Evolutionary conservation across 2,888 invertebrate genomes (phyloP).

Genomic region (Lasioglossum oenotherae): DNA sequence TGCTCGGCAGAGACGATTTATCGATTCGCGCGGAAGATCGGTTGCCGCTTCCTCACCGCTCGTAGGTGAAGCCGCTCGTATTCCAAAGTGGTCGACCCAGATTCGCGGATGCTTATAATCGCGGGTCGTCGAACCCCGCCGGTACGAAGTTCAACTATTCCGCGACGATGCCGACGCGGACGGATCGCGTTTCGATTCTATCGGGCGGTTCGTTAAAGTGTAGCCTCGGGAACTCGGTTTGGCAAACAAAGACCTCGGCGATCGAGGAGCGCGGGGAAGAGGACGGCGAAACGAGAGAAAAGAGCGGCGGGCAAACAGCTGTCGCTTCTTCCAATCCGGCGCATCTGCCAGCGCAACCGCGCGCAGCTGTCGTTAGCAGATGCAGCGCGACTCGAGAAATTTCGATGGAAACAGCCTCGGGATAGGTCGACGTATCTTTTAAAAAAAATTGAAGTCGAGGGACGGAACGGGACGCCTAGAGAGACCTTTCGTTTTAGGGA

Average conservation of each 20-base stretch:
- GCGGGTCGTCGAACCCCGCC: slow-evolving; percentile 39
- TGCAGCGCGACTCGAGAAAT: slow-evolving; percentile 4
- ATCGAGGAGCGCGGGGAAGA: background rate
- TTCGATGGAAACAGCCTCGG: background rate
- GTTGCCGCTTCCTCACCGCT: background rate
- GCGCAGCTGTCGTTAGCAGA: slow-evolving; percentile 29
- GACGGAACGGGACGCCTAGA: slow-evolving; percentile 9
- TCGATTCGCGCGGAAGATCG: background rate
- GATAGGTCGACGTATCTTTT: background rate
- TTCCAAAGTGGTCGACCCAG: slow-evolving; percentile 41
- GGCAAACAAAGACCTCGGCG: background rate
- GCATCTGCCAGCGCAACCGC: slow-evolving; percentile 20
- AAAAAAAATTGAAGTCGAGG: background rate
- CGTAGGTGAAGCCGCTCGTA: background rate
- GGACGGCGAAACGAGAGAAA: background rate
- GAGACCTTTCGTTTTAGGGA: slow-evolving; percentile 34
- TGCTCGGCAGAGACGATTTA: background rate
- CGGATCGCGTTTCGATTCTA: background rate
- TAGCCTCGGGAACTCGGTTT: background rate
- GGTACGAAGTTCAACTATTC: slow-evolving; percentile 16
- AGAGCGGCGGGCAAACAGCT: slow-evolving; percentile 7
- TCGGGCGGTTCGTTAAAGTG: background rate
- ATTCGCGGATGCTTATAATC: slow-evolving; percentile 28
- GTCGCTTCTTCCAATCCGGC: slow-evolving; percentile 16
- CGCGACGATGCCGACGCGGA: slow-evolving; percentile 26